Percentiles rank a stretch among this genome's conserved stretches.
These are phyloP conservation scores for Myotis brandtii DNA, from an alignment of 2,113 vertebrate genomes.

Conservation along the genomic window DNA sequence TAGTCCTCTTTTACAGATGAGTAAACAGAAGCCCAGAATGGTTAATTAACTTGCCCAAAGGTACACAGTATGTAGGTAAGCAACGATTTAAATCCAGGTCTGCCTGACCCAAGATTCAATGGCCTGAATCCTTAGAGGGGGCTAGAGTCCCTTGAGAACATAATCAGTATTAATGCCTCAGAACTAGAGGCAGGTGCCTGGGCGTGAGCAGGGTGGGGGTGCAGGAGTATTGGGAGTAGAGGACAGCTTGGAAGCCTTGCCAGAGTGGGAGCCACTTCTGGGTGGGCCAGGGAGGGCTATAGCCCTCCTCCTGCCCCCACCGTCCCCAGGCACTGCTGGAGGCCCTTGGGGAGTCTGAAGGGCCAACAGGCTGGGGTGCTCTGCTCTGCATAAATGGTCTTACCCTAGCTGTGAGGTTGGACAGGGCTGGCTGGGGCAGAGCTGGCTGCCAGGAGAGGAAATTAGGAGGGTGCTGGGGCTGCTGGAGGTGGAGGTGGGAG, in stretches of 20 bases:
- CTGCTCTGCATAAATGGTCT: not conserved
- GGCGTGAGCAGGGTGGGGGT: not conserved
- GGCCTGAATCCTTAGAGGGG: not conserved
- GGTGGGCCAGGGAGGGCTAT: not conserved
- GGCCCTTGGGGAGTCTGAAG: not conserved
- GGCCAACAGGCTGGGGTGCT: not conserved
- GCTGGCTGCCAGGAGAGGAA: not conserved
- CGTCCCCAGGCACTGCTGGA: not conserved
- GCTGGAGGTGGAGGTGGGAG: slow-evolving; percentile 6
- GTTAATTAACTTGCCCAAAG: not conserved
- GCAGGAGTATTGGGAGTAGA: not conserved
- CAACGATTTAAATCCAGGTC: not conserved
- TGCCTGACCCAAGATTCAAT: not conserved
- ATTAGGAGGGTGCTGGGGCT: not conserved
- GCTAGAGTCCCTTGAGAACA: slow-evolving; percentile 1
- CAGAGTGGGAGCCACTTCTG: not conserved
- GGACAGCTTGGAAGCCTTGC: not conserved
- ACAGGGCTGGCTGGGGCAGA: not conserved
- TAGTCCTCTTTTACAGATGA: slow-evolving; percentile 23
- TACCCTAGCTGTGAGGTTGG: not conserved
- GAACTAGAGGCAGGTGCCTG: not conserved
- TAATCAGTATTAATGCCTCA: not conserved
- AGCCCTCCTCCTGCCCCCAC: no score
- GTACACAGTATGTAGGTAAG: not conserved
- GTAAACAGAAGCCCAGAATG: slow-evolving; percentile 1